Evolutionary conservation across 2,888 invertebrate genomes (phyloP).

Genomic region (Agapostemon virescens): DNA sequence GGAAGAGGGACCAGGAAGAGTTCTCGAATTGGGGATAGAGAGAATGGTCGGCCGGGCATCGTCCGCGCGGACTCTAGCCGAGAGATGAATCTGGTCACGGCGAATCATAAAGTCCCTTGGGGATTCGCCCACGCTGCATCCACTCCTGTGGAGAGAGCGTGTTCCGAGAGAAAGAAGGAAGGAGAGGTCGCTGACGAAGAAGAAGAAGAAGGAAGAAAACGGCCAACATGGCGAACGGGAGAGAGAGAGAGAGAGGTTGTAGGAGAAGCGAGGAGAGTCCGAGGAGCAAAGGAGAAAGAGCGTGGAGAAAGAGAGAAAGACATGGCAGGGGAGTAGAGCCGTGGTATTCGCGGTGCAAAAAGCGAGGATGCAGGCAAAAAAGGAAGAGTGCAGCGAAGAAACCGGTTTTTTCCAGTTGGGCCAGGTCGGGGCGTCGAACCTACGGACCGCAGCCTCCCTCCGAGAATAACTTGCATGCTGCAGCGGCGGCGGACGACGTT

Average conservation of each 20-base stretch:
- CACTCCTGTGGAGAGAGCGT: slow-evolving; percentile 47
- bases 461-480: slow-evolving; percentile 80
- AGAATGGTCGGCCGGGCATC: slow-evolving; percentile 31
- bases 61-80: slow-evolving; percentile 29
- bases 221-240: slow-evolving; percentile 29
- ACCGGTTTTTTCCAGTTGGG: slow-evolving; percentile 81
- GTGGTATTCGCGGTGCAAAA: slow-evolving; percentile 75
- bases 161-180: slow-evolving; percentile 28
- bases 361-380: slow-evolving; percentile 78
- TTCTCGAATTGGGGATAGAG: slow-evolving; percentile 60
- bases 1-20: slow-evolving; percentile 58
- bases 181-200: slow-evolving; percentile 4
- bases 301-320: slow-evolving; percentile 19
- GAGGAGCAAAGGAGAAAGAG: slow-evolving; percentile 32
- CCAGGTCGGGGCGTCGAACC: slow-evolving; percentile 81
- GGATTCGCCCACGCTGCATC: slow-evolving; percentile 69
- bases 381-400: slow-evolving; percentile 78
- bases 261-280: slow-evolving; percentile 34
- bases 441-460: slow-evolving; percentile 79
- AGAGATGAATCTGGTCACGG: slow-evolving; percentile 78
- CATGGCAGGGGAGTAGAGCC: slow-evolving; percentile 50
- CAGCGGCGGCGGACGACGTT: slow-evolving; percentile 54
- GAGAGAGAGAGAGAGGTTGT: slow-evolving; percentile 32
- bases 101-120: slow-evolving; percentile 75
- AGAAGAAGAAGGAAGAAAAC: slow-evolving; percentile 31